phyloP scores from a whole-genome alignment of 2,113 vertebrate species.

The Hypomesus transpacificus region DNA sequence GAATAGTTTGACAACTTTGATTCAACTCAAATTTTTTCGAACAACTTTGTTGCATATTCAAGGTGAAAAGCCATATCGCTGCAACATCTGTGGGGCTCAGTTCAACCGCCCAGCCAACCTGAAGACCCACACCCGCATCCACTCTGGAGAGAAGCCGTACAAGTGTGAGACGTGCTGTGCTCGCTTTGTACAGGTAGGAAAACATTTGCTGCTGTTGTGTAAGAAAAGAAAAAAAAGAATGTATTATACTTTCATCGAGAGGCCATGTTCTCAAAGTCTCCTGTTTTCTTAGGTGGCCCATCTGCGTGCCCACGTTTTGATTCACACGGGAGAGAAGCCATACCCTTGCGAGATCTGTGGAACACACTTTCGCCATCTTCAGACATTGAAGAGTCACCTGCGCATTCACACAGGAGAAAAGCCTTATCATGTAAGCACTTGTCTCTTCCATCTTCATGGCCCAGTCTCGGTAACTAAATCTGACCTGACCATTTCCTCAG shows the following conservation, averaged over 20 bases:
- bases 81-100: slow-evolving; percentile 93
- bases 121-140: slow-evolving; percentile 95
- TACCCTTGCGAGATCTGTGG: slow-evolving; percentile 96
- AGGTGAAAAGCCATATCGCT: slow-evolving; percentile 96
- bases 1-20: no score
- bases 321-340: slow-evolving; percentile 95
- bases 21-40: no score
- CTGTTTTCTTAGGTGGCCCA: slow-evolving; percentile 83
- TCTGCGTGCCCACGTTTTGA: slow-evolving; percentile 91
- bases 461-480: slow-evolving; percentile 15
- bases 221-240: no score
- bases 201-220: not conserved
- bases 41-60: not conserved
- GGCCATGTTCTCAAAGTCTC: not conserved
- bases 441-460: slow-evolving; percentile 5
- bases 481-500: not conserved
- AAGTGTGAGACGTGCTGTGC: slow-evolving; percentile 93
- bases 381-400: slow-evolving; percentile 96
- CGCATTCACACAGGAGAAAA: slow-evolving; percentile 98
- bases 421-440: slow-evolving; percentile 88
- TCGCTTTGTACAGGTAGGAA: slow-evolving; percentile 82
- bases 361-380: slow-evolving; percentile 92
- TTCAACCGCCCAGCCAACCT: slow-evolving; percentile 97
- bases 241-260: no score
- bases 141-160: slow-evolving; percentile 98